Conservation (phyloP, 2,888 invertebrate species). For the Oegoconia quadripuncta region DNA sequence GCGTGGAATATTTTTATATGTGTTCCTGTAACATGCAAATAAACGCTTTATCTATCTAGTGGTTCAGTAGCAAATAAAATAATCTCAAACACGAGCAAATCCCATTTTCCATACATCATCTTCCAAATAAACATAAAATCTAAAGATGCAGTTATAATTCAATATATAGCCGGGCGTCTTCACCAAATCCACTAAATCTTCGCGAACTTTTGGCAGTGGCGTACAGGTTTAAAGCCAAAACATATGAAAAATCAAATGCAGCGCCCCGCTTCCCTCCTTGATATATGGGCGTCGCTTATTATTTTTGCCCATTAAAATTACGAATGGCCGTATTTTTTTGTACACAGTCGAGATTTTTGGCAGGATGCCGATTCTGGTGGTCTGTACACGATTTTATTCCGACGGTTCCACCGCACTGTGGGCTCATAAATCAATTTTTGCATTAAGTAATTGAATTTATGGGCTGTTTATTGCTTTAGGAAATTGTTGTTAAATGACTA, state of each 20-base stretch:
- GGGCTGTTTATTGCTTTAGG: conserved; percentile 68
- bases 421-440: conserved; percentile 69
- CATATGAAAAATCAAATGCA: conserved; percentile 71
- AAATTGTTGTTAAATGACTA: conserved; percentile 67
- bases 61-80: too few species aligned
- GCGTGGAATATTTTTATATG: too few species aligned
- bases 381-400: conserved; percentile 59
- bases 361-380: conserved; percentile 54
- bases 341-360: conserved; percentile 52
- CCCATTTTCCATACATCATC: neutral
- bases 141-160: conserved; percentile 31
- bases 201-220: conserved; percentile 49
- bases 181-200: conserved; percentile 54
- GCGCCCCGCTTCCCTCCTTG: conserved; percentile 35
- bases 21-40: too few species aligned
- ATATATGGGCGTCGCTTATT: conserved; percentile 64
- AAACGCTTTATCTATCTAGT: too few species aligned
- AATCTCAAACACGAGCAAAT: too few species aligned
- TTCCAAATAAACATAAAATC: conserved; percentile 7
- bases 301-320: conserved; percentile 73
- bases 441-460: conserved; percentile 76
- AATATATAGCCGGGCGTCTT: conserved; percentile 31
- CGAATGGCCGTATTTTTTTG: conserved; percentile 55
- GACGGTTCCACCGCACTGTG: conserved; percentile 40
- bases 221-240: conserved; percentile 50